phyloP scores from a whole-genome alignment of 2,797 vertebrate species.

The Galaxias olidus region DNA sequence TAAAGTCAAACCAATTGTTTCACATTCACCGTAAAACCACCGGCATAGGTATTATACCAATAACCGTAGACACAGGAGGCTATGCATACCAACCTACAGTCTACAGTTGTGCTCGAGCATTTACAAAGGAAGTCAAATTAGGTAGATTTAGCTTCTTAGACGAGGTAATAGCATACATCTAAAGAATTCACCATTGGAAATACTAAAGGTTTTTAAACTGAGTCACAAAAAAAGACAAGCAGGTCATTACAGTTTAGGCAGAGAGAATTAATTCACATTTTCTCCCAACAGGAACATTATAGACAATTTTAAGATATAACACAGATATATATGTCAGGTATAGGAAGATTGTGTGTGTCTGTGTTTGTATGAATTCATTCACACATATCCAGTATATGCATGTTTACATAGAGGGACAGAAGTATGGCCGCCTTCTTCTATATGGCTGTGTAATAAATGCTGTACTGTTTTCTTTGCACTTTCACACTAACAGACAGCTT shows the following conservation, averaged over 20 bases:
- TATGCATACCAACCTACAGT: too few species aligned
- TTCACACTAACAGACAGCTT: slow-evolving; percentile 62
- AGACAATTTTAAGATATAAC: slow-evolving; percentile 9
- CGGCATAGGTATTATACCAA: too few species aligned
- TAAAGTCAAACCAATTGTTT: background rate
- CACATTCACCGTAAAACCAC: too few species aligned
- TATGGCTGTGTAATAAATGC: slow-evolving; percentile 47
- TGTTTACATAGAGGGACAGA: background rate
- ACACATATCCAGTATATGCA: too few species aligned
- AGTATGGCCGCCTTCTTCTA: slow-evolving; percentile 35
- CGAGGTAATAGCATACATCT: slow-evolving; percentile 72
- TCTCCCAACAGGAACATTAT: slow-evolving; percentile 74
- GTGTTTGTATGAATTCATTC: too few species aligned
- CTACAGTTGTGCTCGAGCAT: too few species aligned
- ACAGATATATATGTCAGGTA: slow-evolving; percentile 34
- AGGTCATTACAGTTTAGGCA: slow-evolving; percentile 80
- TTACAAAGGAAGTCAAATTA: slow-evolving; percentile 38
- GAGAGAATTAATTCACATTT: slow-evolving; percentile 78
- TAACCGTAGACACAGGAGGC: too few species aligned
- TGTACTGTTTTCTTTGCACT: slow-evolving; percentile 25
- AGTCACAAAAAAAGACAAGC: slow-evolving; percentile 31
- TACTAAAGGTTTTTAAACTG: slow-evolving; percentile 66
- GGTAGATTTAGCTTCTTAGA: slow-evolving; percentile 70
- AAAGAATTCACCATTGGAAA: slow-evolving; percentile 75
- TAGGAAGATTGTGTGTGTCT: too few species aligned